Conservation (phyloP, 1,140 invertebrate species). For the Medauroidea extradentata region DNA sequence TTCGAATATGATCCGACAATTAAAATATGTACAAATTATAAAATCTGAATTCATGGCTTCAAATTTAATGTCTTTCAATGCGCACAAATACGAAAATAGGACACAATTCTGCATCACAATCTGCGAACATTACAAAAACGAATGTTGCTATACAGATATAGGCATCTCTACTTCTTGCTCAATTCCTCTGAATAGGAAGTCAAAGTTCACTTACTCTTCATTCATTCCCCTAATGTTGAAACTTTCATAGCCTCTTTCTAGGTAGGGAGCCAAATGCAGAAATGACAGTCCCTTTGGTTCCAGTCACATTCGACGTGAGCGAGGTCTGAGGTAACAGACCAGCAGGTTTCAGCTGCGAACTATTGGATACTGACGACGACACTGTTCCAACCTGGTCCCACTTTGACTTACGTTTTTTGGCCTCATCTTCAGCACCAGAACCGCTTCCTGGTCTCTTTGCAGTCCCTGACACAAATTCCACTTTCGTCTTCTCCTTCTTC, state of each 20-base stretch:
- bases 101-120: too few relatives aligned
- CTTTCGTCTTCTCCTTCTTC: constrained; percentile 83
- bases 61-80: too few relatives aligned
- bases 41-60: too few relatives aligned
- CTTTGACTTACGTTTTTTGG: constrained; percentile 77
- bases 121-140: too few relatives aligned
- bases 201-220: too few relatives aligned
- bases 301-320: constrained; percentile 70
- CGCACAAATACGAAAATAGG: too few relatives aligned
- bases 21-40: too few relatives aligned
- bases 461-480: constrained; percentile 82
- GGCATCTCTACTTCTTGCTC: too few relatives aligned
- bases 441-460: constrained; percentile 58
- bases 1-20: too few relatives aligned
- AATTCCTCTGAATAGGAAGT: too few relatives aligned
- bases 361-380: constrained; percentile 44
- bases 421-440: constrained; percentile 54
- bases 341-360: constrained; percentile 47
- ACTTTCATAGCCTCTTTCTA: constrained; percentile 53
- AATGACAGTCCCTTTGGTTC: constrained; percentile 82
- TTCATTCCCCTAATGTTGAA: too few relatives aligned
- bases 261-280: constrained; percentile 83
- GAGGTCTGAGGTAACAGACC: constrained; percentile 56
- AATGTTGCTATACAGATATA: too few relatives aligned
- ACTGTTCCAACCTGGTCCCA: constrained; percentile 75